Base-by-base conservation (phyloP, 2,113 vertebrate genomes). In the Bufo bufo region DNA sequence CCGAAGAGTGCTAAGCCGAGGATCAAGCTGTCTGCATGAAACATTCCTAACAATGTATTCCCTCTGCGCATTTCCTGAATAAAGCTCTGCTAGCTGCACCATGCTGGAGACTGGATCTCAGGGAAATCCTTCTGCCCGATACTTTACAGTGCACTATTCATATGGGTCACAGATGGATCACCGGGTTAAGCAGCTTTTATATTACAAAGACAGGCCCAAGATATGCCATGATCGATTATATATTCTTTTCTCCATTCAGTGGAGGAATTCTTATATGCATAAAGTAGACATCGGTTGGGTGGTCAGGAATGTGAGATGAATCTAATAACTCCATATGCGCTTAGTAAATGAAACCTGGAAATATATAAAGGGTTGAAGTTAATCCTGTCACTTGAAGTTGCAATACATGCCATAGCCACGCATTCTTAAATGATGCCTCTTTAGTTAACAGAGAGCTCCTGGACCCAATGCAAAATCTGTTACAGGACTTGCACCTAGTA, bases 21-120 rank as follows among this genome's bases (percentile, higher is more conserved):
- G 69, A 85, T 85, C 84, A 75, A 78, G 56, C 58, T 10, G 66
- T 72, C 65, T 77, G 58, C 56, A 23, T 14, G 43, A 45, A 77
- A 49, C 63, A 65, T 61, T 77, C 72, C 74, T 78, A 45, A 77
- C 85, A 78, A 77, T 78, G 65, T 86, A 86, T 78, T 65, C 58
- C 45, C 43, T 49, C 12, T 47, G 45, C 50, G 58, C 52, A 2
- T 74, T 59, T 75, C 83, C 49, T 45, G n/a, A 72, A 75, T 85
- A 86, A 49, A 77, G 47, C 65, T 56, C 9, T 33, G 23, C 54
- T 61, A 14, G 2, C 33, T 77, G 17, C n/a, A 65, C n/a, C 49
- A 50, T 63, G 43, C 4, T 50, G 11, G 45, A 77, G 23, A 49
- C 58, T 23, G 74, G 17, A 49, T 77, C 23, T 65, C 58, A 1